Base-by-base conservation (phyloP, 2,888 invertebrate species). In the Argyra leucocephala region DNA sequence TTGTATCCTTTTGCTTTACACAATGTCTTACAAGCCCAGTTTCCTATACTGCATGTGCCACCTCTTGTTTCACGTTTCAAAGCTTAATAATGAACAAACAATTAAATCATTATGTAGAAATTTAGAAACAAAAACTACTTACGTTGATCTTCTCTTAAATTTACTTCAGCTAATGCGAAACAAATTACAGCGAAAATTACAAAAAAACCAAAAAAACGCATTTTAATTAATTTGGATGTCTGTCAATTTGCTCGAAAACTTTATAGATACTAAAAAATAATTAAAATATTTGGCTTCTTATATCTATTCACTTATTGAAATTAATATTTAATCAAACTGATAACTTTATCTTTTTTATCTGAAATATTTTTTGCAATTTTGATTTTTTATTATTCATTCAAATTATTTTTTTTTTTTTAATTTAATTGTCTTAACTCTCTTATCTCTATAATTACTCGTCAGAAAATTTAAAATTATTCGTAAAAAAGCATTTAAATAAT, bases 131-230 rank as follows among this genome's bases (percentile, higher is more conserved):
- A 48, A 48, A 18, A 48, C 18, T 18, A 12, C 18, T 48, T 48
- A 48, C 48, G 18, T n/a, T 48, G 15, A 1, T 48, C 48, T 48
- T 18, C 48, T 12, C 18, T 48, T 5, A 12, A 48, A 15, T 9
- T 48, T 9, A 5, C 4, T 48, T 48, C 15, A 12, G 48, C n/a
- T 18, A 48, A 12, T 18, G 18, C 48, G 15, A 21, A n/a, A 12
- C 1, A 0, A 12, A 60, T 36, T 48, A 67, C 3, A 22, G 21
- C 24, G 18, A 61, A 57, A 58, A 0, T 64, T n/a, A 60, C 9
- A 10, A 58, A 66, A 48, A 48, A 12, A 18, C 48, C 48, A 18
- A 48, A 48, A 48, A 48, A 5, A n/a, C 48, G 48, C 48, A 48
- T 48, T 18, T 48, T 48, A n/a, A 48, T 48, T 48, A 5, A 2